Conservation (phyloP, 2,797 vertebrate genomes). For the Poecilia picta region DNA sequence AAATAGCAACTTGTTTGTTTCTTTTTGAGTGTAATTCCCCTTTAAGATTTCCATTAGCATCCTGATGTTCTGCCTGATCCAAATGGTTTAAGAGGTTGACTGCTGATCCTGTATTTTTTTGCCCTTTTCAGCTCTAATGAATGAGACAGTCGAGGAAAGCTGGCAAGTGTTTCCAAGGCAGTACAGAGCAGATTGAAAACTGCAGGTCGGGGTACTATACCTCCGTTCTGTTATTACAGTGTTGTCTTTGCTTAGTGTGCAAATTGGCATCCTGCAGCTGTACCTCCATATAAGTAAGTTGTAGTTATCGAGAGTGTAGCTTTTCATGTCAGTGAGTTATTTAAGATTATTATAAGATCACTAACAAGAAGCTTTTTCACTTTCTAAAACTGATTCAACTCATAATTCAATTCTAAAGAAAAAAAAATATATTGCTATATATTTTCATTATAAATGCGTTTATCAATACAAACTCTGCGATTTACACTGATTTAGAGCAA, state of each 20-base stretch:
- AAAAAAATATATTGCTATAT: background rate
- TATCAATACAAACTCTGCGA: background rate
- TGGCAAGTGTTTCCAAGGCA: constrained; percentile 52
- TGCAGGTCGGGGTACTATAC: constrained; percentile 32
- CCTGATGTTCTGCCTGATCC: constrained; percentile 26
- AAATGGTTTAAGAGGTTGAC: constrained; percentile 39
- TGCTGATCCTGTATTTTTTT: constrained; percentile 52
- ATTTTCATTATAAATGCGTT: background rate
- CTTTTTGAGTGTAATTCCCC: constrained; percentile 21
- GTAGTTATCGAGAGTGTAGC: background rate
- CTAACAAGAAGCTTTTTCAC: background rate
- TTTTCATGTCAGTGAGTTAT: background rate
- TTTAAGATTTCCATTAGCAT: constrained; percentile 46
- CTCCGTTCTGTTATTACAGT: constrained; percentile 48
- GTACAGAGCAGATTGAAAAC: constrained; percentile 52
- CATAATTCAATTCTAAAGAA: no score
- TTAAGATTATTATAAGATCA: background rate
- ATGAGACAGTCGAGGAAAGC: constrained; percentile 44
- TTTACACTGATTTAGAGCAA: constrained; percentile 12
- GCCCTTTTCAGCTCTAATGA: constrained; percentile 54
- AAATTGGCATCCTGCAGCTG: constrained; percentile 21
- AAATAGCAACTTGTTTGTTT: background rate
- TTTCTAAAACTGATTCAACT: background rate
- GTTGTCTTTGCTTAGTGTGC: constrained; percentile 24
- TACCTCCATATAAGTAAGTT: background rate